Evolutionary conservation across 2,113 vertebrate genomes (phyloP), one percentile per base, ranked within the genome.

Genomic region (Etheostoma spectabile): DNA sequence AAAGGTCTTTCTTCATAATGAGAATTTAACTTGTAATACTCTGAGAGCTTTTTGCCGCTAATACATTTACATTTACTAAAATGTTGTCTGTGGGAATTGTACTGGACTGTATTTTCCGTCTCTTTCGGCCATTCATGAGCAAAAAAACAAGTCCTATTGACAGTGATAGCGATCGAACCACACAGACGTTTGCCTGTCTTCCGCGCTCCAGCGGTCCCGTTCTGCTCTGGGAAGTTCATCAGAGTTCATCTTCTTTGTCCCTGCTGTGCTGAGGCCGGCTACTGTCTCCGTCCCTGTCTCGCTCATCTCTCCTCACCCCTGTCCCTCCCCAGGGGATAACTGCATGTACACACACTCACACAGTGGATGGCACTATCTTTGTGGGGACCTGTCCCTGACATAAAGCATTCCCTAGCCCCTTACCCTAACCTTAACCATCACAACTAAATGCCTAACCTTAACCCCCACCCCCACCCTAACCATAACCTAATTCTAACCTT

Each of bases 241-340:
- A 69, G 76, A 89, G 88, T 91, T 91, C 89, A 85, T 80, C 82
- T 24, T 86, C 84, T 88, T 86, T 91, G 89, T 89, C 85, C 66
- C 62, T 0, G 42, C 74, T 69, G 84, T 85, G 77, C 74, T 76
- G 80, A 83, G 83, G 85, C 81, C 57, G 57, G 52, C 63, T 70
- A 85, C 86, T 86, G 88, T 87, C 88, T 85, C 84, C 71, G 70
- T 69, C 80, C 75, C 71, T 76, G 80, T 86, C 83, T 89, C 69
- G 19, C 72, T 85, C 84, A 79, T 90, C 85, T 83, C 71, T 91
- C 82, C 77, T 75, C 88, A 82, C 77, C 66, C 65, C 72, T 3
- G 75, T 82, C 79, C 82, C 80, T 82, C 73, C 79, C 67, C 21
- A 57, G 86, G 85, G 89, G 55, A 77, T 80, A 82, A 60, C 73